A percentile compares a stretch with the other conserved stretches of the same genome.
phyloP scores from a whole-genome alignment of 2,888 invertebrate genomes.

The Lasius platythorax region DNA sequence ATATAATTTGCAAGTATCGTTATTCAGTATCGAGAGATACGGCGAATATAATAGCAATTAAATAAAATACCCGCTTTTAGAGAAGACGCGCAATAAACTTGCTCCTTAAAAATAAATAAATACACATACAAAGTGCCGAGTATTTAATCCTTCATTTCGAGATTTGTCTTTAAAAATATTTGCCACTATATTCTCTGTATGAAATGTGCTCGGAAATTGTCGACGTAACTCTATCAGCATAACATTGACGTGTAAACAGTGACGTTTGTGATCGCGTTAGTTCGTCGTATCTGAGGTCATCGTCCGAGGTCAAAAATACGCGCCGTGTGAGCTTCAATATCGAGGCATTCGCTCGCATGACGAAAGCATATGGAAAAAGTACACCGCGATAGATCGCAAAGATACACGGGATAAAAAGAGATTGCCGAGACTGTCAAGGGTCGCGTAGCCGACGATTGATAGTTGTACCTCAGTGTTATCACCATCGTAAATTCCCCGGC shows the following conservation, averaged over 20 bases:
- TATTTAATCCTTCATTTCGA: conserved; percentile 31
- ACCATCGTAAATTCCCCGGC: conserved; percentile 42
- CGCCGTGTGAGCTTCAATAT: neutral
- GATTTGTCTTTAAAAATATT: conserved; percentile 41
- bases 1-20: neutral
- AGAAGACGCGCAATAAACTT: neutral
- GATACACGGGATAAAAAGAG: conserved; percentile 45
- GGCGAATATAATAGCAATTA: neutral
- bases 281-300: neutral
- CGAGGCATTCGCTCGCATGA: neutral
- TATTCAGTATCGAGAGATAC: neutral
- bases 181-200: conserved; percentile 56
- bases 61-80: neutral
- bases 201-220: conserved; percentile 20
- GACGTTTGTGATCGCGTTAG: conserved; percentile 13
- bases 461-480: conserved; percentile 49
- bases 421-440: conserved; percentile 48
- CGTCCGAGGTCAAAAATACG: neutral
- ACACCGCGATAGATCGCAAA: conserved; percentile 25
- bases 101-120: conserved; percentile 46
- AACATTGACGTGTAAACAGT: neutral
- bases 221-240: conserved; percentile 47
- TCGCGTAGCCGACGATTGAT: conserved; percentile 53
- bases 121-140: conserved; percentile 19
- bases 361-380: conserved; percentile 37